phyloP scores from a whole-genome alignment of 1,140 invertebrate genomes.

The Zaprionus taronus region DNA sequence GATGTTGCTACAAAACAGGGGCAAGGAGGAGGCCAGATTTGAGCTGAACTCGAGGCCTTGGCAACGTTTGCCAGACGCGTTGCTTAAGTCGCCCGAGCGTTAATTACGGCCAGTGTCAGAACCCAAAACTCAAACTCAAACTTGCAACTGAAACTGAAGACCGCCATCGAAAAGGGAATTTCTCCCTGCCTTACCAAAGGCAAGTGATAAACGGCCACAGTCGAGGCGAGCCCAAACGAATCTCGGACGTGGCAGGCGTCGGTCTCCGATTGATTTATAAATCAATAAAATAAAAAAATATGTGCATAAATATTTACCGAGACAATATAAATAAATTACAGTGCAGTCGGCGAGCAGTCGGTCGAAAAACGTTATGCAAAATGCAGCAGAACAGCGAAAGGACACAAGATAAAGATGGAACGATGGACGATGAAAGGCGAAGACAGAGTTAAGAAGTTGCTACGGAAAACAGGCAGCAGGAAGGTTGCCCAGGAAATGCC shows the following conservation, averaged over 20 bases:
- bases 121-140: constrained; percentile 3
- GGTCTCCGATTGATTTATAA: constrained; percentile 69
- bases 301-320: constrained; percentile 71
- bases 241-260: constrained; percentile 17
- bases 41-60: neutral
- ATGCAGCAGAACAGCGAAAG: constrained; percentile 50
- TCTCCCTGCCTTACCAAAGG: neutral
- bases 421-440: neutral
- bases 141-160: neutral
- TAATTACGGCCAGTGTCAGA: constrained; percentile 55
- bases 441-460: neutral
- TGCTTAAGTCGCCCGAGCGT: constrained; percentile 43
- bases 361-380: constrained; percentile 69
- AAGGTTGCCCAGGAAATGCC: constrained; percentile 20
- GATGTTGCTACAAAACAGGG: neutral
- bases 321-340: constrained; percentile 79
- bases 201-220: constrained; percentile 36
- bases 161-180: neutral
- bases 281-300: constrained; percentile 63
- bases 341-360: constrained; percentile 49
- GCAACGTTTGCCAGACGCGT: constrained; percentile 20
- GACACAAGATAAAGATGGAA: constrained; percentile 7
- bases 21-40: neutral
- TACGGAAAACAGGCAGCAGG: neutral
- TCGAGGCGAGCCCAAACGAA: neutral